phyloP scores from a whole-genome alignment of 2,113 vertebrate genomes.

The Aramus guarauna region DNA sequence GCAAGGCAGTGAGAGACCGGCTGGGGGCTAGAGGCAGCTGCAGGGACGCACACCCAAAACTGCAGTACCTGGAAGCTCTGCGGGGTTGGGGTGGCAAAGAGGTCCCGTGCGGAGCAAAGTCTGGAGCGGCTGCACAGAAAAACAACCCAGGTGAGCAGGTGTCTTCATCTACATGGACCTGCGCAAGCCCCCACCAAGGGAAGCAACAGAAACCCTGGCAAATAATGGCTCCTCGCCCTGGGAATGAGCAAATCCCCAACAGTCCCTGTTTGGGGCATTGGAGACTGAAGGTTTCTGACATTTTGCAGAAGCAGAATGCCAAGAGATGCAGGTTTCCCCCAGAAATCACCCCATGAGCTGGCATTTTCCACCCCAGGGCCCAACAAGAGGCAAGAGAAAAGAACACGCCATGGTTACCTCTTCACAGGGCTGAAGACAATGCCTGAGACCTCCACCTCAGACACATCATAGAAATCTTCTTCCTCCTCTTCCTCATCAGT shows the following conservation, averaged over 20 bases:
- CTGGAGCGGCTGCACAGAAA: slow-evolving; percentile 75
- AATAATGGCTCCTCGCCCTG: background rate
- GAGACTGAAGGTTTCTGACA: background rate
- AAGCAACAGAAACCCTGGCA: background rate
- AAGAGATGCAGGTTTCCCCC: background rate
- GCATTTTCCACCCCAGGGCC: background rate
- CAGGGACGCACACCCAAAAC: fast-evolving
- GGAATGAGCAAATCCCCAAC: background rate
- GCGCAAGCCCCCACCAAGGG: background rate
- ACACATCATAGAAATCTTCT: slow-evolving; percentile 75
- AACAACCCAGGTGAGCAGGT: background rate
- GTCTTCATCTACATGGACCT: background rate
- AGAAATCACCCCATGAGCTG: background rate
- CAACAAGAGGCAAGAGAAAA: background rate
- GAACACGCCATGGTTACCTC: slow-evolving; percentile 70
- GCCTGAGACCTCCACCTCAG: slow-evolving; percentile 77
- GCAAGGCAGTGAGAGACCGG: background rate
- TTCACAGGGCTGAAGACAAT: slow-evolving; percentile 83
- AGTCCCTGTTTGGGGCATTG: background rate
- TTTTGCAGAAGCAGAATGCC: background rate
- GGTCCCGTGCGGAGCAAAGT: slow-evolving; percentile 64
- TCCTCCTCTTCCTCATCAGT: slow-evolving; percentile 79
- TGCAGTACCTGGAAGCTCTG: slow-evolving; percentile 86
- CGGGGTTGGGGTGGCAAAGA: slow-evolving; percentile 65
- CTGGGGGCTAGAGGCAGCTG: background rate